Evolutionary conservation across 1,140 invertebrate genomes (phyloP), one percentile per base, ranked within the genome.

Genomic region (Diploscapter pachys): DNA sequence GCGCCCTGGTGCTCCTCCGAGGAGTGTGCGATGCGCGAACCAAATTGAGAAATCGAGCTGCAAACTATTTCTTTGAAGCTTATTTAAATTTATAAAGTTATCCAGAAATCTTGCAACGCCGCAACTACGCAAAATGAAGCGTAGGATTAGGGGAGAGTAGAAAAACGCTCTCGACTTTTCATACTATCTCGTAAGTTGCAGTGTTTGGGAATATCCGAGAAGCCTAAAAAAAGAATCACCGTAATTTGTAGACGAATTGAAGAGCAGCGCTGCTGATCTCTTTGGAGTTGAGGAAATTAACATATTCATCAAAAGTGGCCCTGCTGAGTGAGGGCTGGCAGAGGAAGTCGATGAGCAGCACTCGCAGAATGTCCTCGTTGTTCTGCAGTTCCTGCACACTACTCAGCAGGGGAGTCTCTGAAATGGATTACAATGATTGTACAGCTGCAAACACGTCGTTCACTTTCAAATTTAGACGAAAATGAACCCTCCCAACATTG

Each of bases 301-400:
- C 62, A 59, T 70, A 56, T 53, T 69, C 31, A 50, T 78, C 76
- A 31, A 66, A 69, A 4, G 31, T 75, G 52, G 9, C 50, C 31
- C 62, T 76, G 54, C 56, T 67, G 49, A 71, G 13, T 8, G 51
- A 63, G n/a, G 67, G 8, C 8, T 8, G 8, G 93, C 87, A 98
- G 11, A 91, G 90, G 82, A 93, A 95, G 86, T 93, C 93, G 82
- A 99, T 98, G 59, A 99, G 90, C 86, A 96, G 96, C 4, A 99
- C 88, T 61, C 96, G 88, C 83, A 98, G 89, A 88, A 98, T 98
- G 83, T 99, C 96, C 81, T 95, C 93, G 0, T 91, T 89, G 31
- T 90, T 91, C 31, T 31, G 31, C 31, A 31, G 31, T 31, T 31
- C 31, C 31, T 31, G 31, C 31, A 31, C 31, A 31, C 31, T 31